Evolutionary conservation across 2,888 invertebrate genomes (phyloP).

Genomic region (Myathropa florea): DNA sequence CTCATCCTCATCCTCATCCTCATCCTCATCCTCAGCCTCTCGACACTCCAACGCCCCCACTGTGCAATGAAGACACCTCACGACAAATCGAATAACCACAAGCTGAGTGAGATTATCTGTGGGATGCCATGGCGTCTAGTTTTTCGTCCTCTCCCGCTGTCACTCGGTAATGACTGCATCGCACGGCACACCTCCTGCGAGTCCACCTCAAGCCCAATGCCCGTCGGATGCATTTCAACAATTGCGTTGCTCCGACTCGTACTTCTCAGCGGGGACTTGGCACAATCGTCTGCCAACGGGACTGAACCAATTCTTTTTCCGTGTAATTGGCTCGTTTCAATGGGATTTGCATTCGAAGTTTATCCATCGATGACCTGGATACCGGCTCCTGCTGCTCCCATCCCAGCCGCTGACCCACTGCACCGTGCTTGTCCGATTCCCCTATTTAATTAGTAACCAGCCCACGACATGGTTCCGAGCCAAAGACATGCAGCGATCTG

Average conservation of each 20-base stretch:
- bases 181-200: constrained; percentile 36
- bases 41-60: neutral
- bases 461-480: constrained; percentile 19
- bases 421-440: constrained; percentile 46
- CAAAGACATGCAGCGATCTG: constrained; percentile 27
- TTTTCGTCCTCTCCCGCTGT: neutral
- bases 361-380: constrained; percentile 17
- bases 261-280: constrained; percentile 38
- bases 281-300: constrained; percentile 43
- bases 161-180: neutral
- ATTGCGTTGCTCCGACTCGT: constrained; percentile 32
- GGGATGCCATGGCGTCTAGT: constrained; percentile 14
- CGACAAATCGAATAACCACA: neutral
- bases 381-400: neutral
- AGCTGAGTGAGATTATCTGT: neutral
- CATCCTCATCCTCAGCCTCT: neutral
- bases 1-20: too few species aligned
- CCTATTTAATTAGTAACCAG: constrained; percentile 52
- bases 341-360: constrained; percentile 43
- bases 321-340: constrained; percentile 8
- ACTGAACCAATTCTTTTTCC: constrained; percentile 39
- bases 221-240: constrained; percentile 13
- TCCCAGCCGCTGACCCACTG: constrained; percentile 8
- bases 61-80: constrained; percentile 13
- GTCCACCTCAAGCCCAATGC: neutral